Evolutionary conservation across 2,113 vertebrate genomes (phyloP), one percentile per base, ranked within the genome.

Genomic region (Larimichthys polyactis): DNA sequence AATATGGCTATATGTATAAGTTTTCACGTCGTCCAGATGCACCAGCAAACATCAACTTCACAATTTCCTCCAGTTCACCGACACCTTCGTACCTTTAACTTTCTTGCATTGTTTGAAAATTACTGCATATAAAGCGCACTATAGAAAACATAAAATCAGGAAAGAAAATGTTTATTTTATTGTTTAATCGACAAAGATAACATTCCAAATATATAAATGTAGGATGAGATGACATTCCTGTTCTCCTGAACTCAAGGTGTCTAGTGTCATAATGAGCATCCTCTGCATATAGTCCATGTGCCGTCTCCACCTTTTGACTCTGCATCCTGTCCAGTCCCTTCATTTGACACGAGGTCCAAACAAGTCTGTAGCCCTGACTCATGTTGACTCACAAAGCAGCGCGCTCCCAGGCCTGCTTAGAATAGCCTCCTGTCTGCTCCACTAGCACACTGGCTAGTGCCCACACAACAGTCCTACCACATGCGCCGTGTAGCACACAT

Each of bases 391-490:
- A 92, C 72, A 70, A 82, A 54, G 84, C 73, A 86, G 79, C 72
- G 78, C 1, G 66, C 88, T 93, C 49, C 70, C 58, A 90, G 87
- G 86, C 82, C 86, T 91, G 86, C 91, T 88, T 24, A 94, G 88
- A 94, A 90, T 94, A 92, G 87, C 89, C 48, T 76, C 75, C 71
- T 79, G 71, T 91, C 86, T 89, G 80, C 90, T 90, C 85, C 81
- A 87, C 86, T 91, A 87, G 89, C 88, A 90, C 83, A 86, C 75
- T 79, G 74, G 85, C 86, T 81, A 75, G 69, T 77, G 44, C 77
- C 49, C 76, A 55, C 86, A 71, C 67, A 82, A 51, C 83, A 63
- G 63, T 19, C 65, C 11, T 10, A 15, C 46, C 51, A 29, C 17
- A 10, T 55, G 59, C 65, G 40, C 67, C 1, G 14, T 15, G 48